A percentile compares a stretch with the other conserved stretches of the same genome.
Conservation (phyloP, 2,888 invertebrate species). For the Bibio marci region DNA sequence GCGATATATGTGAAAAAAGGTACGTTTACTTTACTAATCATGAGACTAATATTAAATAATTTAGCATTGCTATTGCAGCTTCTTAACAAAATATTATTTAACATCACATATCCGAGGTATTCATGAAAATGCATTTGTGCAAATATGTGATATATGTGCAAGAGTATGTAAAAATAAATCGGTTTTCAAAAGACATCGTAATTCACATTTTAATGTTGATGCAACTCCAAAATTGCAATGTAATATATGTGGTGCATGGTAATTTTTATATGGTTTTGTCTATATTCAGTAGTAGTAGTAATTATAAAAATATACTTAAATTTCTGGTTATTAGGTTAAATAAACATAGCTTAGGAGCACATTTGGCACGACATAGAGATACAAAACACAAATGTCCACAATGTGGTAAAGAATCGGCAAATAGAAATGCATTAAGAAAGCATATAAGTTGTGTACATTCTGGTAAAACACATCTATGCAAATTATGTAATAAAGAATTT, state of each 20-base stretch:
- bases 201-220: conserved; percentile 20
- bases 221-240: conserved; percentile 21
- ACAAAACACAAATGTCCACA: not conserved
- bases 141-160: conserved; percentile 4
- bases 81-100: not conserved
- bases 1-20: too few relatives aligned
- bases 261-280: not conserved
- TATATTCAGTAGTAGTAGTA: too few relatives aligned
- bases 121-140: not conserved
- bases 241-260: conserved; percentile 23
- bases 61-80: too few relatives aligned
- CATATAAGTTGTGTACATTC: conserved; percentile 25
- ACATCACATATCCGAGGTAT: not conserved
- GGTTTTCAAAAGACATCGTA: conserved; percentile 22
- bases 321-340: not conserved
- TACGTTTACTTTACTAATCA: too few relatives aligned
- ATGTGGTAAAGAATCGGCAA: conserved; percentile 20
- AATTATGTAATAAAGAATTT: too few relatives aligned
- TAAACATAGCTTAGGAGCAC: not conserved
- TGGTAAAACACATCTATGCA: not conserved
- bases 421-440: conserved; percentile 23
- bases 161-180: conserved; percentile 7
- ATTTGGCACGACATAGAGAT: not conserved
- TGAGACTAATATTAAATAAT: too few relatives aligned
- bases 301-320: too few relatives aligned